phyloP scores from a whole-genome alignment of 2,113 vertebrate species.

The Python bivittatus region DNA sequence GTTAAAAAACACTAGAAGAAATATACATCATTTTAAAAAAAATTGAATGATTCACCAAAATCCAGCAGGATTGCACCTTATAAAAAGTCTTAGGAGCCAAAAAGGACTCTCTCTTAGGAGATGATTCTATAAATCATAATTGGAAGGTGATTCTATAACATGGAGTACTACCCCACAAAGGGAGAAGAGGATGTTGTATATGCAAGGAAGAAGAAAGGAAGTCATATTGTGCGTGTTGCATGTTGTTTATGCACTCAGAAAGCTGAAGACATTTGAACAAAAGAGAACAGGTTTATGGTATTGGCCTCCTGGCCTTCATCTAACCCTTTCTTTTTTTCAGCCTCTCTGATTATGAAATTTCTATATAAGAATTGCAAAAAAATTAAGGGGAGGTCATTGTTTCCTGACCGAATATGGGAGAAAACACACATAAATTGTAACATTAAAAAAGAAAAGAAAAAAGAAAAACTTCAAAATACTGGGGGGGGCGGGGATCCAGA shows the following conservation, averaged over 20 bases:
- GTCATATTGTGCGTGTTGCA: no score
- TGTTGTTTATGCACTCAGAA: not conserved
- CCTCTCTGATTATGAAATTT: not conserved
- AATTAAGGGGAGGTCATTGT: not conserved
- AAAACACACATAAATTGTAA: not conserved
- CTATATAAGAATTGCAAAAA: not conserved
- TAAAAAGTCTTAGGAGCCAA: not conserved
- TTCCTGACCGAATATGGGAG: not conserved
- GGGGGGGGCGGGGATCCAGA: not conserved
- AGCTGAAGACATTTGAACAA: not conserved
- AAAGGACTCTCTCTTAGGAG: not conserved
- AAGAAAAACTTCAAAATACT: not conserved
- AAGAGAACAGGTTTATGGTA: not conserved
- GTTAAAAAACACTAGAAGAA: not conserved
- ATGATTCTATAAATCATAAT: not conserved
- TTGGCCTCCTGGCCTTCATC: not conserved
- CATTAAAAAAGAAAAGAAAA: not conserved
- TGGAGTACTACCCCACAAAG: not conserved
- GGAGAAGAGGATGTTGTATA: not conserved
- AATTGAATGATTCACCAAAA: not conserved
- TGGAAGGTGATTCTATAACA: not conserved
- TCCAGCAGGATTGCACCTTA: not conserved
- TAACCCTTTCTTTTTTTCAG: not conserved
- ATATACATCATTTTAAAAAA: not conserved
- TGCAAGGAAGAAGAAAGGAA: not conserved